Evolutionary conservation across 2,113 vertebrate species (phyloP), one percentile per base, ranked within the genome.

Genomic region (Sebastes fasciatus): DNA sequence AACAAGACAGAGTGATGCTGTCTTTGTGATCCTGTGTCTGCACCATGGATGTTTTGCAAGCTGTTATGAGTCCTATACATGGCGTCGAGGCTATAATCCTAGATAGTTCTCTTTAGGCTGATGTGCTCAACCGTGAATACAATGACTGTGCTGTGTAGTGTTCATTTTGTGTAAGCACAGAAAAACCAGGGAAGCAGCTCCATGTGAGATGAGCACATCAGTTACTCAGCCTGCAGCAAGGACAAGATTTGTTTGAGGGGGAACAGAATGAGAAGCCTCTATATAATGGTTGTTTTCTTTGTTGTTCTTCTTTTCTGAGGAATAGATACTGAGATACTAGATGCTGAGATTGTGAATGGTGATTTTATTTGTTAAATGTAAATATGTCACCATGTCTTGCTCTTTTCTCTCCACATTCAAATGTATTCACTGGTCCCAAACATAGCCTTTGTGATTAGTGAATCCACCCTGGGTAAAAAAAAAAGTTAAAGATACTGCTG

Each of bases 131-230:
- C 17, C 6, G 2, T 52, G 14, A 60, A 71, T 40, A 46, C n/a
- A 77, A 54, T 61, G 72, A 69, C 34, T 73, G 2, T 49, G 51
- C 70, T 85, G 57, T 82, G 21, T 62, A 19, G 62, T 49, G 40
- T 69, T 83, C 12, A 45, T 64, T 79, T 84, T 67, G 55, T 69
- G 4, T 42, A 52, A 42, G 49, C 10, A 74, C 40, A 68, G 61
- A 78, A 71, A 76, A 75, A 68, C 69, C 26, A 83, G 77, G 26
- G 60, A 66, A 45, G n/a, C 19, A n/a, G 21, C 65, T 8, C 51
- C 55, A 61, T 83, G 49, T 79, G 26, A 77, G 52, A 13, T 3
- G 16, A 69, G 40, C 26, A 11, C 46, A 79, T 76, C 34, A 75
- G 54, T 67, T 2, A 1, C 13, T 58, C 48, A 34, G 55, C 67